Conservation (phyloP, 2,113 vertebrate genomes). For the Ornithorhynchus anatinus region DNA sequence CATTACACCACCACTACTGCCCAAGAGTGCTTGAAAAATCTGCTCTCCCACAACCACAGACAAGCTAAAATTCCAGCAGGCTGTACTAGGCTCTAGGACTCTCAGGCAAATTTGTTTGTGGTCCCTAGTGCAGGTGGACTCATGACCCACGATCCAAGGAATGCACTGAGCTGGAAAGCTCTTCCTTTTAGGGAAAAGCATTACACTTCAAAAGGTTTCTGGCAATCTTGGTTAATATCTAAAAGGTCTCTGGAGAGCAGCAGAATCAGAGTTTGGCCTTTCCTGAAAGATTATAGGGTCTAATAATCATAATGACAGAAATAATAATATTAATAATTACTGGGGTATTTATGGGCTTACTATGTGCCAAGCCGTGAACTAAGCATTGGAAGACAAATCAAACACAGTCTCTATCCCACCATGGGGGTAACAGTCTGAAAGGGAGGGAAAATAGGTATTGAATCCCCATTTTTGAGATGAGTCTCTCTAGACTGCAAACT, state of each 20-base stretch:
- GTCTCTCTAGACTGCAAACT: no score
- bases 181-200: neutral
- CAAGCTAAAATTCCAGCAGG: neutral
- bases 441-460: no score
- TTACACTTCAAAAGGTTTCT: neutral
- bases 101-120: no score
- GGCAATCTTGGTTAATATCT: slow-evolving; percentile 1
- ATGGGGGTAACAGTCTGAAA: no score
- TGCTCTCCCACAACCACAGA: neutral
- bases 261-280: neutral
- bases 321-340: neutral
- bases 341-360: neutral
- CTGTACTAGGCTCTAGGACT: no score
- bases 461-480: no score
- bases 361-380: neutral
- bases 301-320: neutral
- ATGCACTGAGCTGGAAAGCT: neutral
- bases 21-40: neutral
- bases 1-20: neutral
- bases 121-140: no score
- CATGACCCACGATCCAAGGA: no score
- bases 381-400: no score
- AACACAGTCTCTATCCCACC: no score
- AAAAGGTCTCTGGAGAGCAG: neutral
- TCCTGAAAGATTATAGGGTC: neutral